These are phyloP conservation scores for Chaunax sp. DNA, from an alignment of 2,797 vertebrate genomes.

Conservation along the genomic window DNA sequence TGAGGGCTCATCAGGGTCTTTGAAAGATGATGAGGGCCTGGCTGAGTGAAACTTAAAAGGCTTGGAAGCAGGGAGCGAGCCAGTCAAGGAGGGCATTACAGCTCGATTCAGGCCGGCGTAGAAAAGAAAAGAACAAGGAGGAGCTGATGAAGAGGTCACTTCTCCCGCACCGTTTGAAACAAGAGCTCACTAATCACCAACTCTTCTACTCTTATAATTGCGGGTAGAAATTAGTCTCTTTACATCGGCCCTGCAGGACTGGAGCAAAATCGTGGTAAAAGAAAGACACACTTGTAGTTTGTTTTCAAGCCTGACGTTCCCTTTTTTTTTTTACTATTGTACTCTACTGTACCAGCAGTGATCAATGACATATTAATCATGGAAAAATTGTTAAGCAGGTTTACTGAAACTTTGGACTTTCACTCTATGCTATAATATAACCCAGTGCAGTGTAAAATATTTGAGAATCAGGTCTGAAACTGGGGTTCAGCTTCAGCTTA, in stretches of 20 bases:
- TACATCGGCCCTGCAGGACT: not conserved
- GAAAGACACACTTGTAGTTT: slow-evolving; percentile 3
- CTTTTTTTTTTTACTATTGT: too few relatives aligned
- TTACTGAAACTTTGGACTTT: too few relatives aligned
- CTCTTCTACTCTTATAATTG: slow-evolving; percentile 4
- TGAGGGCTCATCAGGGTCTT: slow-evolving; percentile 19
- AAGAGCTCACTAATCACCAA: slow-evolving; percentile 39
- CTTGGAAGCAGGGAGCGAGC: slow-evolving; percentile 6
- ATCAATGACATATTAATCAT: too few relatives aligned
- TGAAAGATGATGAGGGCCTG: slow-evolving; percentile 26
- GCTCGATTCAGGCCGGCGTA: slow-evolving; percentile 19
- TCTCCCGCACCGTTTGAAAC: slow-evolving; percentile 22
- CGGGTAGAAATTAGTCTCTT: slow-evolving; percentile 13
- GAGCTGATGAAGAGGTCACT: slow-evolving; percentile 45
- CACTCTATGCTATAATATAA: too few relatives aligned
- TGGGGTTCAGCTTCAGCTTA: too few relatives aligned
- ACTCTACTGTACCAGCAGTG: not conserved
- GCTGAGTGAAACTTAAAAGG: slow-evolving; percentile 25
- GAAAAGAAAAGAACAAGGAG: slow-evolving; percentile 7
- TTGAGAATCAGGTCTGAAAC: too few relatives aligned
- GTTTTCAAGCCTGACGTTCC: not conserved
- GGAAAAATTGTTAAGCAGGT: too few relatives aligned
- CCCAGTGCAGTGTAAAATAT: too few relatives aligned
- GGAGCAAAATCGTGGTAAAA: not conserved
- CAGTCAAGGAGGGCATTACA: slow-evolving; percentile 24